Base-by-base conservation (phyloP, 2,888 invertebrate species). In the Siphlonurus alternatus region DNA sequence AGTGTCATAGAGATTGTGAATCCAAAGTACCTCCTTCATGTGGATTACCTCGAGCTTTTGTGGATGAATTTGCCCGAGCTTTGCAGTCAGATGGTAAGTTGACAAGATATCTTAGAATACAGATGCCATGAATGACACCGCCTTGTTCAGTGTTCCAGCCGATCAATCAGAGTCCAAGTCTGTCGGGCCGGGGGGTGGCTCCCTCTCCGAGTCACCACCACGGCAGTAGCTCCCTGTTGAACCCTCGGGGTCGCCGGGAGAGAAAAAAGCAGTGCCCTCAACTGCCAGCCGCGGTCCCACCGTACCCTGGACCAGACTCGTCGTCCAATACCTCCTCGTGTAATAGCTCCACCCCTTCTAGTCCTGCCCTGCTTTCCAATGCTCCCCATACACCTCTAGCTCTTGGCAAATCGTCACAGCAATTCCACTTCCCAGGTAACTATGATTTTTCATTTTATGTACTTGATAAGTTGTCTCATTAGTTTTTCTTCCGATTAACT, bases 271-370 rank as follows among this genome's bases (percentile, higher is more conserved):
- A 38, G 15, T 15, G 15, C 5, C 15, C 15, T 5, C 15, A 5
- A 38, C 5, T 15, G 15, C 5, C 38, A 38, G 15, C 38, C 38
- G 15, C 5, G 5, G 61, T 74, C 72, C 59, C 76, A 84, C 83
- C 82, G 78, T 61, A 25, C 59, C 18, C 59, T 68, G 80, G 84
- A 62, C 88, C 86, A 23, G 93, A 93, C 77, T 92, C 91, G 69
- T 91, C 93, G 76, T 94, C 94, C 56, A 93, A 90, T 74, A 92
- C 93, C 64, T 95, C 95, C 64, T 95, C 94, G 75, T 95, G 94
- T 79, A 95, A 94, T 78, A 94, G 93, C 75, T 95, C 95, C 65
- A 93, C 94, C 67, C 95, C 96, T 67, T 95, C 95, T 70, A 94
- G 93, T 73, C 96, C 97, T 62, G 94, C 93, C 70, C 79, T 76